Conservation (phyloP, 1,140 invertebrate species). For the Andrena cerasifolii region DNA sequence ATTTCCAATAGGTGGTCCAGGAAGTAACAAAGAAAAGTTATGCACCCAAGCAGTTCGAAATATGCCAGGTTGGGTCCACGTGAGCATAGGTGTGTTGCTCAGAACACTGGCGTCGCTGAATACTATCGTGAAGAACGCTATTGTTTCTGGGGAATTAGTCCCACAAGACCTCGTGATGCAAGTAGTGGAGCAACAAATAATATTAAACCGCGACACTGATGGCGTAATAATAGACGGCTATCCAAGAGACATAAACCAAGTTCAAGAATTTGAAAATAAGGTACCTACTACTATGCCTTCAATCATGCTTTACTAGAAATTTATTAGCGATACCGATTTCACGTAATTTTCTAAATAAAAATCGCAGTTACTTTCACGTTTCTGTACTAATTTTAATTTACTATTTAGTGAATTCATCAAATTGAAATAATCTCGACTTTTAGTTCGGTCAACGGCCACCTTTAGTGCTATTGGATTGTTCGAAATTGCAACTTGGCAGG, state of each 20-base stretch:
- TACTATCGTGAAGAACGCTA: constrained; percentile 85
- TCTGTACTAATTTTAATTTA: too few relatives aligned
- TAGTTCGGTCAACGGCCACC: constrained; percentile 89
- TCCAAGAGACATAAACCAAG: constrained; percentile 93
- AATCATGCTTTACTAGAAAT: too few relatives aligned
- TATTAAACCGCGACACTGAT: constrained; percentile 81
- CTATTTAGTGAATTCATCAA: too few relatives aligned
- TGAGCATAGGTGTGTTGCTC: constrained; percentile 88
- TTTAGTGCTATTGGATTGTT: constrained; percentile 91
- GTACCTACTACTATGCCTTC: too few relatives aligned
- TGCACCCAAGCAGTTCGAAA: constrained; percentile 87
- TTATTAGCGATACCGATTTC: too few relatives aligned
- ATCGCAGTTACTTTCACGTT: too few relatives aligned
- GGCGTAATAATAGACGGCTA: constrained; percentile 95
- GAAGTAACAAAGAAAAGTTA: constrained; percentile 89
- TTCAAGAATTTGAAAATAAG: constrained; percentile 92
- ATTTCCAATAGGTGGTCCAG: constrained; percentile 86
- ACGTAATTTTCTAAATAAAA: not conserved
- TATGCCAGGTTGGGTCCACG: constrained; percentile 88
- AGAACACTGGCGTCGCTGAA: constrained; percentile 85
- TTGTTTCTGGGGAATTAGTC: constrained; percentile 92
- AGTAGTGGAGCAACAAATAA: constrained; percentile 86
- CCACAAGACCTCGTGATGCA: constrained; percentile 87
- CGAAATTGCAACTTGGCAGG: constrained; percentile 91
- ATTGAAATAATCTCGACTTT: too few relatives aligned